Evolutionary conservation across 2,797 vertebrate species (phyloP).

Genomic region (Vespertilio murinus): DNA sequence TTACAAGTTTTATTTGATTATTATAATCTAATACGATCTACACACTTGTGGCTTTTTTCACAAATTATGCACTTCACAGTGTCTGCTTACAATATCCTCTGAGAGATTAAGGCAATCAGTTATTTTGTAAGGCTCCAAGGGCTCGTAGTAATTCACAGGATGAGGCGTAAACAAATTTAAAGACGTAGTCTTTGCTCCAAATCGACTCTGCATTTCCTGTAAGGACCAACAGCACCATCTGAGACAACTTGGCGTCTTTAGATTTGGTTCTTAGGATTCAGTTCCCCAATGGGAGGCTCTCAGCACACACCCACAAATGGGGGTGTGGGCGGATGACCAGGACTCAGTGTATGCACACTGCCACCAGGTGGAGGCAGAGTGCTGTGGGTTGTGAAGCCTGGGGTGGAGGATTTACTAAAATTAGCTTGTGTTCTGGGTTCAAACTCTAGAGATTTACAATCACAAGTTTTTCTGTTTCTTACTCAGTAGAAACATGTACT

Average conservation of each 20-base stretch:
- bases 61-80: not conserved
- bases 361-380: constrained; percentile 64
- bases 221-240: not conserved
- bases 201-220: not conserved
- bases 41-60: not conserved
- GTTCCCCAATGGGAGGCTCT: not conserved
- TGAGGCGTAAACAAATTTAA: not conserved
- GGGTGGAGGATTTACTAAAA: not conserved
- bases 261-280: not conserved
- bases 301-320: not conserved
- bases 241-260: not conserved
- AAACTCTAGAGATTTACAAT: not conserved
- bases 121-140: not conserved
- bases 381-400: not conserved
- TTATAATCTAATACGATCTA: constrained; percentile 20
- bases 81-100: not conserved
- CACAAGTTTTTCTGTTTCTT: not conserved
- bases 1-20: constrained; percentile 50
- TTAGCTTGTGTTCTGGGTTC: not conserved
- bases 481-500: not conserved
- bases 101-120: not conserved
- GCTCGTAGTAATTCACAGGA: not conserved
- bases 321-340: not conserved
- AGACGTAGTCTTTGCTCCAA: not conserved
- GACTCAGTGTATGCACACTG: not conserved